These are phyloP conservation scores for Siphonodentalium dalli DNA, from an alignment of 2,888 invertebrate genomes.

Conservation along the genomic window DNA sequence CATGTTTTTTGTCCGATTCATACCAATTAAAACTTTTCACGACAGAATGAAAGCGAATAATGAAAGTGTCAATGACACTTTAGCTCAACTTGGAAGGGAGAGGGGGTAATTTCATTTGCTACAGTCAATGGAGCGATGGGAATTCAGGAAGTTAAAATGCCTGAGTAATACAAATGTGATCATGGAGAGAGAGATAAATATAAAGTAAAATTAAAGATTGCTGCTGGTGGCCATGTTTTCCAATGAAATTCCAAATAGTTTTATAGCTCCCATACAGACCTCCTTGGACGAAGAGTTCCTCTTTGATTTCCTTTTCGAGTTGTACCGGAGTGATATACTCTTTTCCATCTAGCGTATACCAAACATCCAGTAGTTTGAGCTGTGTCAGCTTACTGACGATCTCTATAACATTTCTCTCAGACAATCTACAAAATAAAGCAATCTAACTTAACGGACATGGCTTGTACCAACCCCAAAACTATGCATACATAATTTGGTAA, in stretches of 20 bases:
- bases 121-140: too few relatives aligned
- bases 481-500: not conserved
- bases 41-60: not conserved
- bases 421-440: constrained; percentile 74
- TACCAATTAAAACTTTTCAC: too few relatives aligned
- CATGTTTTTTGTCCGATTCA: too few relatives aligned
- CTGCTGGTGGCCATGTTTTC: too few relatives aligned
- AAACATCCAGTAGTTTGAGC: constrained; percentile 84
- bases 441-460: too few relatives aligned
- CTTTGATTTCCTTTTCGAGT: constrained; percentile 85
- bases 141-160: too few relatives aligned
- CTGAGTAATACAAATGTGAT: too few relatives aligned
- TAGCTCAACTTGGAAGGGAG: not conserved
- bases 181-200: too few relatives aligned
- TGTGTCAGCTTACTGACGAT: constrained; percentile 88
- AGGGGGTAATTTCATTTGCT: too few relatives aligned
- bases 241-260: too few relatives aligned
- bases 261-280: constrained; percentile 66
- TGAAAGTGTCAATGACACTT: not conserved
- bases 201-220: too few relatives aligned
- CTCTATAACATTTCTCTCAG: constrained; percentile 96
- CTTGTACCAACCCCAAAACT: too few relatives aligned
- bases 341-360: constrained; percentile 91
- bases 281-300: constrained; percentile 86
- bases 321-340: constrained; percentile 95